Evolutionary conservation across 2,797 vertebrate species (phyloP), one percentile per base, ranked within the genome.

Genomic region (Steatocranus sp.): DNA sequence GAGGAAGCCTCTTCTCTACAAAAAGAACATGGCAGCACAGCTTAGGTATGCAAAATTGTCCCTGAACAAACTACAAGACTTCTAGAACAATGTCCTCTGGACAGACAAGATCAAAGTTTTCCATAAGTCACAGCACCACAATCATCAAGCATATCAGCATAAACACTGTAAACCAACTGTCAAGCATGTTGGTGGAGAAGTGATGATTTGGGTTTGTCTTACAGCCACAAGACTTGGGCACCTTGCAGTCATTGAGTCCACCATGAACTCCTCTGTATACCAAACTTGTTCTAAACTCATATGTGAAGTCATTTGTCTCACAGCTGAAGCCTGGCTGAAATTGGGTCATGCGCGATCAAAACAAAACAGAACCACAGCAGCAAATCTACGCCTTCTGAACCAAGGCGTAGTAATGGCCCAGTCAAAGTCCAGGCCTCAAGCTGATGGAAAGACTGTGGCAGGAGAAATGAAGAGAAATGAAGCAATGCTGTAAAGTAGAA

Each of bases 401-500:
- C 18, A 61, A 34, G 17, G 30, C 4, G 0, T n/a, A 12, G 56
- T 30, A 36, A 61, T 20, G 56, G 4, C 18, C 18, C 3, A 63
- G 58, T 63, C 32, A n/a, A 36, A 36, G n/a, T 63, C 58, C 58
- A 63, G 34, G 11, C n/a, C n/a, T 63, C 56, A 34, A 61, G 56
- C 30, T 61, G 56, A 61, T 61, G 17, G 0, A n/a, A 0, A 61
- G 56, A 61, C 56, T 61, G 56, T 5, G 10, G 30, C 17, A 61
- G 56, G 6, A 61, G 30, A 61, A 61, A 32, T 58, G 1, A 58
- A 7, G 27, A 32, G 27, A 58, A 32, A 61, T 38, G 7, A 20
- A 63, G 7, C 58, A 0, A 38, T 0, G 5, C n/a, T 63, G 34
- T 63, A 63, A 38, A 63, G 34, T 4, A 63, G 34, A 20, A 5